Evolutionary conservation across 2,888 invertebrate species (phyloP), one percentile per base, ranked within the genome.

Genomic region (Parapristionchus giblindavisi): DNA sequence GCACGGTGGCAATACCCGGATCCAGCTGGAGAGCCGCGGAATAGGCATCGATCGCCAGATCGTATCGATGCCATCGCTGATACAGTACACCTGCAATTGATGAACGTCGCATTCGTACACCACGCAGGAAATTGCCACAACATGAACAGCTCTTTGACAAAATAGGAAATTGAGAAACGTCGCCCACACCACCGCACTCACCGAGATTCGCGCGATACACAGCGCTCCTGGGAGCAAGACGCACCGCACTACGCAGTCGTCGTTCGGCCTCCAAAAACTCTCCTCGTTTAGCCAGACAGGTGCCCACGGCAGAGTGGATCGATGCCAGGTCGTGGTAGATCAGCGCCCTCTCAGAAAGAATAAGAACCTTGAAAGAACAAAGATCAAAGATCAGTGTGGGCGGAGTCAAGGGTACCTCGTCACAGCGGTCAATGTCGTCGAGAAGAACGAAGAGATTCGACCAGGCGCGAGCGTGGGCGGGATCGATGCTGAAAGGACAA

Each of bases 141-240:
- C n/a, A n/a, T n/a, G n/a, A n/a, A n/a, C n/a, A n/a, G n/a, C n/a
- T n/a, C n/a, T n/a, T n/a, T n/a, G n/a, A n/a, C n/a, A n/a, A n/a
- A n/a, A n/a, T n/a, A n/a, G n/a, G n/a, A n/a, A n/a, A n/a, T n/a
- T n/a, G n/a, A n/a, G n/a, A n/a, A n/a, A n/a, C n/a, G n/a, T n/a
- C n/a, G n/a, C n/a, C n/a, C n/a, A n/a, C n/a, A n/a, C n/a, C n/a
- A n/a, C n/a, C n/a, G 38, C 24, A 11, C 43, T 14, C 63, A 43
- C 43, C 90, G 82, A 97, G 91, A 91, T 98, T 97, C 1, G 94
- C 92, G 87, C 93, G 93, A 89, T 94, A 95, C 74, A 93, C 91
- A n/a, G 94, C 92, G 88, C 93, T 93, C 17, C 90, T 90, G 14
- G 92, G 92, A 74, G 88, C 85, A 52, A 92, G 88, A 68, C 91